phyloP scores from a whole-genome alignment of 2,888 invertebrate genomes.

The Aphelenchoides bicaudatus region DNA sequence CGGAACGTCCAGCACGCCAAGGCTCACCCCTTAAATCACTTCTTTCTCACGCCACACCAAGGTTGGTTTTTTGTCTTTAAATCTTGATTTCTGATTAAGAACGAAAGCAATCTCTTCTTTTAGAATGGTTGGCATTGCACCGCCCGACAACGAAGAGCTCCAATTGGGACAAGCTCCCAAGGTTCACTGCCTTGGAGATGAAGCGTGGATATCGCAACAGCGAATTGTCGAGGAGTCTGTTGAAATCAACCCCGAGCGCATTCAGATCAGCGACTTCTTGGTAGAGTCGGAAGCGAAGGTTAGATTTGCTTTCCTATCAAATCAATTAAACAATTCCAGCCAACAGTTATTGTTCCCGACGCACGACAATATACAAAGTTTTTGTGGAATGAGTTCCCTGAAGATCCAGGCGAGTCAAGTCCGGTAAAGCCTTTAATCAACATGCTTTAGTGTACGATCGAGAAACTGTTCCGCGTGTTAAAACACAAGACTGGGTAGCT shows the following conservation, averaged over 20 bases:
- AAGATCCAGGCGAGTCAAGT: no score
- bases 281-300: conserved; percentile 31
- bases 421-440: no score
- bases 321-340: conserved; percentile 29
- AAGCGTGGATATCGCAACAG: conserved; percentile 27
- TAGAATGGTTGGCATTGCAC: conserved; percentile 18
- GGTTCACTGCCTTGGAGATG: conserved; percentile 23
- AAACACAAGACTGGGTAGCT: conserved; percentile 55
- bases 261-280: conserved; percentile 35
- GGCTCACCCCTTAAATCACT: conserved; percentile 6
- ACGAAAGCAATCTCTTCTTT: no score
- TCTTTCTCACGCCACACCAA: conserved; percentile 5
- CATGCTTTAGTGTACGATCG: conserved; percentile 37
- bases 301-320: not conserved
- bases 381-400: conserved; percentile 57
- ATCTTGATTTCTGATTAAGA: no score
- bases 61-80: no score
- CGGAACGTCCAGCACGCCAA: not conserved
- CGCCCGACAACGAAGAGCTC: conserved; percentile 1
- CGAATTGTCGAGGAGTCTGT: conserved; percentile 29
- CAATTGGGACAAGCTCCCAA: conserved; percentile 17
- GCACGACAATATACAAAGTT: conserved; percentile 46
- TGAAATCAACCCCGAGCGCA: conserved; percentile 32
- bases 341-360: conserved; percentile 53
- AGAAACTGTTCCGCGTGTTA: conserved; percentile 44